These are phyloP conservation scores for Oryzias woworae DNA, from an alignment of 2,113 vertebrate species.

Conservation along the genomic window DNA sequence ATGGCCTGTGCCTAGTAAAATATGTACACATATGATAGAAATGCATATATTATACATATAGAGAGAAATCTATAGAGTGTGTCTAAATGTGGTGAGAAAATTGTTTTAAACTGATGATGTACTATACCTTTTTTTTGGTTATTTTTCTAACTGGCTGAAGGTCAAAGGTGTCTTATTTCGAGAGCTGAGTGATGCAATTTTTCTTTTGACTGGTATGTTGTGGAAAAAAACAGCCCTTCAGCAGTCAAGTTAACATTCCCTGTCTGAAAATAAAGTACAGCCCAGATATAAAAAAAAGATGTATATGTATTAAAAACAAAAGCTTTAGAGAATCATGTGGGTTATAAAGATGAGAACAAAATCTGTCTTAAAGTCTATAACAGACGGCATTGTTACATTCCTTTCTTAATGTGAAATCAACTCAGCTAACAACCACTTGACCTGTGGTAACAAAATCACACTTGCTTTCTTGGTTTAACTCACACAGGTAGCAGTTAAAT, in stretches of 20 bases:
- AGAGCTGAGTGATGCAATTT: constrained; percentile 39
- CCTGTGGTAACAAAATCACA: constrained; percentile 48
- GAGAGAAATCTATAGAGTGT: constrained; percentile 75
- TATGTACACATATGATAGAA: constrained; percentile 75
- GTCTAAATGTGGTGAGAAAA: constrained; percentile 75
- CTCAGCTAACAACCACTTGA: constrained; percentile 51
- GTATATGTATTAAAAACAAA: constrained; percentile 9
- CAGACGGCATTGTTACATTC: constrained; percentile 63
- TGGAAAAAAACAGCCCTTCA: constrained; percentile 42
- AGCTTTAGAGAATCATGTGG: constrained; percentile 46
- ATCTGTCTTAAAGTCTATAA: constrained; percentile 44
- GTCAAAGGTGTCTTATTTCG: constrained; percentile 53
- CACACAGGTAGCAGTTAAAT: constrained; percentile 58
- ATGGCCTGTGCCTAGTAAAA: constrained; percentile 73
- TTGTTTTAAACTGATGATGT: constrained; percentile 66
- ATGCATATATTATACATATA: constrained; percentile 76
- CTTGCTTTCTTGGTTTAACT: constrained; percentile 41
- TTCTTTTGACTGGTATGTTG: constrained; percentile 54
- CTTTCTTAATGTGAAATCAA: constrained; percentile 55
- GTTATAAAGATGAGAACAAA: constrained; percentile 41
- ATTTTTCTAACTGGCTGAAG: constrained; percentile 68
- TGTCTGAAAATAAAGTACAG: constrained; percentile 63
- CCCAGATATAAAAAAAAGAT: constrained; percentile 10
- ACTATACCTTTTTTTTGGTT: constrained; percentile 56
- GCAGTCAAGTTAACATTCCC: constrained; percentile 67